These are phyloP conservation scores for Amphiprion clarkii DNA, from an alignment of 2,797 vertebrate genomes.

Conservation along the genomic window DNA sequence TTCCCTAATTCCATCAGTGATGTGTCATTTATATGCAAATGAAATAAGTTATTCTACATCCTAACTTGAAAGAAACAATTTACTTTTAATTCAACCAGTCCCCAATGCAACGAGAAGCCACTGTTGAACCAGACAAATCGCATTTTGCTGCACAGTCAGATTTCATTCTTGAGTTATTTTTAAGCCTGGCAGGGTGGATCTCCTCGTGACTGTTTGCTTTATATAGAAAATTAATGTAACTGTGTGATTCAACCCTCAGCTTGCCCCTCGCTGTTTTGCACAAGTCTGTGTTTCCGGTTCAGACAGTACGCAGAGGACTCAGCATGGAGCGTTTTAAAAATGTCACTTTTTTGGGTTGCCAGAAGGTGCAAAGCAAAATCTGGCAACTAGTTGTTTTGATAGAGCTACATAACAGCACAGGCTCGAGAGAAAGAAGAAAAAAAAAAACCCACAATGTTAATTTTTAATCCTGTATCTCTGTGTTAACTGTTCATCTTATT, in stretches of 20 bases:
- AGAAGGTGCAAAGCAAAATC: conserved; percentile 41
- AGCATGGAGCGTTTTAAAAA: conserved; percentile 12
- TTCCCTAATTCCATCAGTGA: conserved; percentile 23
- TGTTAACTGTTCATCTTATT: background rate
- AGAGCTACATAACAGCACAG: background rate
- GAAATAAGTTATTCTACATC: conserved; percentile 20
- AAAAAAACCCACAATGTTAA: background rate
- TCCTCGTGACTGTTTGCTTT: conserved; percentile 20
- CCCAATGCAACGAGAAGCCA: conserved; percentile 14
- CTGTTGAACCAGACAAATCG: conserved; percentile 12
- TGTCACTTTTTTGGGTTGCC: conserved; percentile 10
- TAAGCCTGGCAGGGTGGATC: conserved; percentile 1
- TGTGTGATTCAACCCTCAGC: background rate
- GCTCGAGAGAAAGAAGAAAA: background rate
- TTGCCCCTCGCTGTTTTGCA: conserved; percentile 14
- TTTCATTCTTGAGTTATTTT: conserved; percentile 2
- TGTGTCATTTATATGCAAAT: conserved; percentile 30
- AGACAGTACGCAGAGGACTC: conserved; percentile 31
- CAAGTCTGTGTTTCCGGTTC: conserved; percentile 29
- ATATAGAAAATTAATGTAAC: background rate
- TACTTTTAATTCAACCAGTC: conserved; percentile 19
- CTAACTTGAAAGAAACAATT: conserved; percentile 28
- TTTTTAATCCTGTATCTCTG: background rate
- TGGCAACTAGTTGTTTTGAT: conserved; percentile 15
- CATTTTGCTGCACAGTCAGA: conserved; percentile 9